Evolutionary conservation across 2,888 invertebrate species (phyloP).

Genomic region (Caenorhabditis sp.): DNA sequence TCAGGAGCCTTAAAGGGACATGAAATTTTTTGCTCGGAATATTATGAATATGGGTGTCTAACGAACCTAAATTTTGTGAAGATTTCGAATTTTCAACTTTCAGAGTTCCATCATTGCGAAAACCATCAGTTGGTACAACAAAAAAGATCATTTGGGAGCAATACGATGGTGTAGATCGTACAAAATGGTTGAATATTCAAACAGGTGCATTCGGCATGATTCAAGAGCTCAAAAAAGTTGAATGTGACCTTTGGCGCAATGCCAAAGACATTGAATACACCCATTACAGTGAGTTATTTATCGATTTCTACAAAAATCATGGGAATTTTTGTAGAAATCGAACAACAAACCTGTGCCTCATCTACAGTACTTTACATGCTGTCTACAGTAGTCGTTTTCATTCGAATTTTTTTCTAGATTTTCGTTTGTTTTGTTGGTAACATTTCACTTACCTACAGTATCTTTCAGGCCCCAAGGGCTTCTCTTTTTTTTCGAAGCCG

Average conservation of each 20-base stretch:
- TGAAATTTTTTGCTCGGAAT: neutral
- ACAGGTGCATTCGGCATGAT: conserved; percentile 43
- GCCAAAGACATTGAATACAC: conserved; percentile 64
- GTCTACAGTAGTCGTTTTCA: conserved; percentile 1
- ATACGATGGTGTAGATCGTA: conserved; percentile 38
- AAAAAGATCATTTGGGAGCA: conserved; percentile 32
- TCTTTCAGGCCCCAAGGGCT: conserved; percentile 3
- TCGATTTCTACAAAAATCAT: no score
- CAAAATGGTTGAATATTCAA: conserved; percentile 31
- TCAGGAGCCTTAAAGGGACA: neutral
- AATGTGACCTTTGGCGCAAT: conserved; percentile 61
- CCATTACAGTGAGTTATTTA: conserved; percentile 55
- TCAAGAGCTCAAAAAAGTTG: conserved; percentile 55
- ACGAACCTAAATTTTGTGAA: neutral
- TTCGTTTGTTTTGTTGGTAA: conserved; percentile 20
- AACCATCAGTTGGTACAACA: conserved; percentile 16
- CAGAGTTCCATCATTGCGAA: conserved; percentile 28
- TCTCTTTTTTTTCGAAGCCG: conserved; percentile 2
- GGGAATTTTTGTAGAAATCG: neutral
- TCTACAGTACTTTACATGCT: conserved; percentile 6
- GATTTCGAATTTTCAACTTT: neutral
- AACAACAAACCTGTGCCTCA: neutral
- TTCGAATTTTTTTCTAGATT: neutral
- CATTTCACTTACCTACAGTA: conserved; percentile 11
- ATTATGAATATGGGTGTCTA: neutral